Base-by-base conservation (phyloP, 2,888 invertebrate species). In the Tetranychus truncatus region DNA sequence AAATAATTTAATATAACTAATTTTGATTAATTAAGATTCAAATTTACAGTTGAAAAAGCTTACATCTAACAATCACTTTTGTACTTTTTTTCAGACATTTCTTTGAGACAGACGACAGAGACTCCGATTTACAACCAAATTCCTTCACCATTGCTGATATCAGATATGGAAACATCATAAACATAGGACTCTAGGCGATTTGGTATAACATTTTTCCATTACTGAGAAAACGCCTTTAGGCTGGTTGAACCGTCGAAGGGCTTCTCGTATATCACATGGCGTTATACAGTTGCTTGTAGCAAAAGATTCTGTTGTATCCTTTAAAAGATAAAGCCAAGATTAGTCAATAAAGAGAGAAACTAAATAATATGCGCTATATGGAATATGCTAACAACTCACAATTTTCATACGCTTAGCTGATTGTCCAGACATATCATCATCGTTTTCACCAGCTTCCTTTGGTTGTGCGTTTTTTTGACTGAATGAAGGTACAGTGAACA, bases 211-310 rank as follows among this genome's bases (percentile, higher is more conserved):
- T 55, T 15, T 9, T 15, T 55, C 55, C 55, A 55, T 55, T 55
- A 55, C 15, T 15, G 55, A 15, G 55, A 55, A 55, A 55, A 55
- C 7, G 15, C 72, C 72, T 20, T 20, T 72, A 9, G 72, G 34
- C 5, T 44, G 44, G 2, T 46, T 45, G 45, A 24, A 72, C 11
- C 72, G 72, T n/a, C 72, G 20, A 8, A 72, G 6, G 15, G 72
- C 72, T 15, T 72, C 72, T 45, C 34, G 20, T 15, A 72, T 72
- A 46, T 72, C 72, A 24, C 34, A n/a, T 34, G 72, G 72, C 3
- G 45, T 44, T 34, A 72, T 72, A 72, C 72, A 20, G 15, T 44
- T 21, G 20, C 69, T 20, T 8, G 21, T 69, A 7, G 66, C 18
- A 2, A 66, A 20, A 7, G 55, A 55, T 55, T 55, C 55, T 6